A percentile compares a stretch with the other conserved stretches of the same genome.
Conservation (phyloP, 1,140 invertebrate genomes). For the Drosophila nannoptera region DNA sequence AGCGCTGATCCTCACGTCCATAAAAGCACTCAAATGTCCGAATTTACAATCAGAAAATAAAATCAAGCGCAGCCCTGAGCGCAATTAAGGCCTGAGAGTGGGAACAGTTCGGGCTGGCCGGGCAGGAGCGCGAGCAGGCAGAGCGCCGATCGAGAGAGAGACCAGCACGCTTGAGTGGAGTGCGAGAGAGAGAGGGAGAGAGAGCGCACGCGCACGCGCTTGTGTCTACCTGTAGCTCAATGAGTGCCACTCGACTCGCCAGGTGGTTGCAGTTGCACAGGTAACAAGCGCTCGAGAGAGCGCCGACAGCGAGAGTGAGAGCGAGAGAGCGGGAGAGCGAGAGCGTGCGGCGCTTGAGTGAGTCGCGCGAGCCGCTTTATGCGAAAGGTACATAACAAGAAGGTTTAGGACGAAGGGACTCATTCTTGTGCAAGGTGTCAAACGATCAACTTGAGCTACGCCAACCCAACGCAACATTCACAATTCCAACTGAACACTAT, state of each 20-base stretch:
- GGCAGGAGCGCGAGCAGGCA: neutral
- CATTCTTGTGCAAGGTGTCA: conserved; percentile 76
- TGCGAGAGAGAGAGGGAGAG: neutral
- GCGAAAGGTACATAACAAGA: conserved; percentile 71
- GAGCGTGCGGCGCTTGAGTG: neutral
- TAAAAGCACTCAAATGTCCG: neutral
- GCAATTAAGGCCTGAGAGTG: conserved; percentile 1
- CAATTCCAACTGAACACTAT: conserved; percentile 5
- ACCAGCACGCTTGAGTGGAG: too few relatives aligned
- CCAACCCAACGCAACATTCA: conserved; percentile 28
- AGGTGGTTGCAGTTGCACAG: conserved; percentile 22
- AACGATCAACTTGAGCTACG: conserved; percentile 62
- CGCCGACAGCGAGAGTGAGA: neutral
- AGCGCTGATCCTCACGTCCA: neutral
- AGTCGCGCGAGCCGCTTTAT: conserved; percentile 12
- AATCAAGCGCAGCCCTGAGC: conserved; percentile 3
- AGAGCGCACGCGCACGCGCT: neutral
- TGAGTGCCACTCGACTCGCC: conserved; percentile 18
- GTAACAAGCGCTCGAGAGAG: conserved; percentile 7
- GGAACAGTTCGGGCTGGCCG: conserved; percentile 1
- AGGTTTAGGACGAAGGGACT: conserved; percentile 76
- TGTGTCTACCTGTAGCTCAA: conserved; percentile 14
- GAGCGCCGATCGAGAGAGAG: conserved; percentile 7
- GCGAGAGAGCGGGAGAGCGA: conserved; percentile 5
- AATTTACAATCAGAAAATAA: conserved; percentile 1